Evolutionary conservation across 2,888 invertebrate species (phyloP).

Genomic region (Halictus ligatus): DNA sequence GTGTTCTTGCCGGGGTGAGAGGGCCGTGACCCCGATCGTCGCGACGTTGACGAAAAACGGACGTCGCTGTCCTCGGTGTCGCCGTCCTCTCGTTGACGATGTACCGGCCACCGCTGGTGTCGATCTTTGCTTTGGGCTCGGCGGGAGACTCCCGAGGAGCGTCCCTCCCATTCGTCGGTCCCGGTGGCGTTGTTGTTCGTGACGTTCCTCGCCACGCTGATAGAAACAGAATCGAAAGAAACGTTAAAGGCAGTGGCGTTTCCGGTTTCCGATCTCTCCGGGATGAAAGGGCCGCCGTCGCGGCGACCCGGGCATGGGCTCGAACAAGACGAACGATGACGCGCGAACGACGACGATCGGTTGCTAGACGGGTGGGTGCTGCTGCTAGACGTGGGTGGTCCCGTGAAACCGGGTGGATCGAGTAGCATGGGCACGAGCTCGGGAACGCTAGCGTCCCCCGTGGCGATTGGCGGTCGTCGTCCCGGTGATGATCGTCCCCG

Average conservation of each 20-base stretch:
- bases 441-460: conserved; percentile 78
- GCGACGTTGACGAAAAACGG: conserved; percentile 24
- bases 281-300: neutral
- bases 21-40: conserved; percentile 31
- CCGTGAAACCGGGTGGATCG: conserved; percentile 77
- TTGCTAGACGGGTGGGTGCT: conserved; percentile 45
- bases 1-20: conserved; percentile 23
- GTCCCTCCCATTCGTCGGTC: neutral
- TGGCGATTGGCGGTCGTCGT: conserved; percentile 50
- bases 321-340: conserved; percentile 31
- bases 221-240: conserved; percentile 46
- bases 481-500: conserved; percentile 69
- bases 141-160: neutral
- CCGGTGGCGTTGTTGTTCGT: neutral
- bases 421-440: conserved; percentile 80
- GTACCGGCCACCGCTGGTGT: neutral
- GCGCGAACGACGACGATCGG: neutral
- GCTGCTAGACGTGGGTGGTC: conserved; percentile 72
- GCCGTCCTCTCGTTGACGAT: conserved; percentile 3
- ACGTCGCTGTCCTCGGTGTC: conserved; percentile 13
- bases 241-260: conserved; percentile 74
- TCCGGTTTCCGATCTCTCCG: conserved; percentile 58
- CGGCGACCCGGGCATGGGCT: neutral
- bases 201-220: conserved; percentile 8
- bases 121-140: neutral